Percentiles rank a stretch among this genome's conserved stretches.
These are phyloP conservation scores for Porites cylindrica DNA, from an alignment of 92 coral and sea anemone species.

Conservation along the genomic window DNA sequence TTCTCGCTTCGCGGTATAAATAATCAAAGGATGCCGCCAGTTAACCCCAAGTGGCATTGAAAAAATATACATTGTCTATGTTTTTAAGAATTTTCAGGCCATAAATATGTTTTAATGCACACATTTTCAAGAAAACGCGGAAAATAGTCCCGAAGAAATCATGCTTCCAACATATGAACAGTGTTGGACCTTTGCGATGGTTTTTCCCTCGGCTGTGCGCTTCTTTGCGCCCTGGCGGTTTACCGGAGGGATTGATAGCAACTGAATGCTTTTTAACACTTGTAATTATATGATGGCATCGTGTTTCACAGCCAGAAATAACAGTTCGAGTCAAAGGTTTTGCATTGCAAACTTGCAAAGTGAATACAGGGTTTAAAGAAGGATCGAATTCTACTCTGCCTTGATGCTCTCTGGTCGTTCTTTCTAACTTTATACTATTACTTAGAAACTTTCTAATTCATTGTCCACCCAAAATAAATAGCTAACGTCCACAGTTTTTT, in stretches of 20 bases:
- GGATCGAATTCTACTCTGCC: slow-evolving; percentile 1
- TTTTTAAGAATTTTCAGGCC: slow-evolving; percentile 29
- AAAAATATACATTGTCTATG: slow-evolving; percentile 61
- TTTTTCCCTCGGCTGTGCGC: background rate
- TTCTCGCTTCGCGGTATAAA: slow-evolving; percentile 93
- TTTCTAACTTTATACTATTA: background rate
- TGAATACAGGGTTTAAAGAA: background rate
- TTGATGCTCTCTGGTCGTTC: background rate
- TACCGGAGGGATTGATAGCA: slow-evolving; percentile 30
- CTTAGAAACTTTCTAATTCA: slow-evolving; percentile 47
- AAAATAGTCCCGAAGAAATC: background rate
- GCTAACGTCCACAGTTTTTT: background rate
- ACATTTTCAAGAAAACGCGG: background rate
- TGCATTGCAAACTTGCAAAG: slow-evolving; percentile 30
- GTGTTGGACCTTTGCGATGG: background rate
- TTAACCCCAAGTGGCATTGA: slow-evolving; percentile 72
- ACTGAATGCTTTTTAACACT: slow-evolving; percentile 68
- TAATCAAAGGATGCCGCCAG: slow-evolving; percentile 94
- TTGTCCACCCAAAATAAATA: slow-evolving; percentile 16
- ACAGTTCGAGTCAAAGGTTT: background rate
- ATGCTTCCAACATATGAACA: background rate
- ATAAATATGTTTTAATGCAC: slow-evolving; percentile 10
- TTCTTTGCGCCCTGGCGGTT: slow-evolving; percentile 17
- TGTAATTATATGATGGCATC: slow-evolving; percentile 67
- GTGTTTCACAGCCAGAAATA: slow-evolving; percentile 53